phyloP scores from a whole-genome alignment of 2,888 invertebrate genomes.

The Amphimallon solstitiale region DNA sequence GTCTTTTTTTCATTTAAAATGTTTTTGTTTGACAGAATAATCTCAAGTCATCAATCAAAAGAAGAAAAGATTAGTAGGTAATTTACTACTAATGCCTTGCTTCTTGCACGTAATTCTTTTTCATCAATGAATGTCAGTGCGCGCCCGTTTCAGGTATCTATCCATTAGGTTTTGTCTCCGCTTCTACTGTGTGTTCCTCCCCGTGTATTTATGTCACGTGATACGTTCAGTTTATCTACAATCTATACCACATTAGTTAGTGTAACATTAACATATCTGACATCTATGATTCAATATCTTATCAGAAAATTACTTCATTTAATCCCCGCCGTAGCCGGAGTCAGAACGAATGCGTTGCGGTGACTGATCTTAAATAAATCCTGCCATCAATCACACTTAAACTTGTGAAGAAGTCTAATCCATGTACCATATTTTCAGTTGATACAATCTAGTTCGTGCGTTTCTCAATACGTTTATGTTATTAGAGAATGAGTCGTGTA shows the following conservation, averaged over 20 bases:
- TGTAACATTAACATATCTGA: slow-evolving; percentile 41
- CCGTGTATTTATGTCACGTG: slow-evolving; percentile 27
- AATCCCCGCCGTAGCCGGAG: slow-evolving; percentile 29
- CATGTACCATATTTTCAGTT: neutral
- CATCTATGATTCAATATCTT: slow-evolving; percentile 42
- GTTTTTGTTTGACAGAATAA: slow-evolving; percentile 12
- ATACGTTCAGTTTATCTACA: slow-evolving; percentile 33
- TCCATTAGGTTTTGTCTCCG: slow-evolving; percentile 12
- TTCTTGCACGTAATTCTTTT: slow-evolving; percentile 17
- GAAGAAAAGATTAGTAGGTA: slow-evolving; percentile 11
- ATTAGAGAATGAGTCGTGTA: neutral
- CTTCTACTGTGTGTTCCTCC: neutral
- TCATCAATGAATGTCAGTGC: slow-evolving; percentile 22
- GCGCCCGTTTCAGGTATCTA: slow-evolving; percentile 1
- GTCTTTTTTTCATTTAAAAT: slow-evolving; percentile 2
- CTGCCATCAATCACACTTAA: slow-evolving; percentile 44
- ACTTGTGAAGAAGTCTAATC: slow-evolving; percentile 28
- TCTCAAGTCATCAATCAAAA: slow-evolving; percentile 18
- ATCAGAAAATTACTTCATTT: slow-evolving; percentile 42
- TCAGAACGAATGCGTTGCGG: slow-evolving; percentile 41
- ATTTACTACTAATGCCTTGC: slow-evolving; percentile 25
- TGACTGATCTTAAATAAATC: slow-evolving; percentile 46
- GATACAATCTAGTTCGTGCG: neutral
- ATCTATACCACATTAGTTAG: slow-evolving; percentile 38
- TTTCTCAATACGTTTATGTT: slow-evolving; percentile 1